Conservation (phyloP, 2,797 vertebrate genomes). For the Urosaurus nigricauda region DNA sequence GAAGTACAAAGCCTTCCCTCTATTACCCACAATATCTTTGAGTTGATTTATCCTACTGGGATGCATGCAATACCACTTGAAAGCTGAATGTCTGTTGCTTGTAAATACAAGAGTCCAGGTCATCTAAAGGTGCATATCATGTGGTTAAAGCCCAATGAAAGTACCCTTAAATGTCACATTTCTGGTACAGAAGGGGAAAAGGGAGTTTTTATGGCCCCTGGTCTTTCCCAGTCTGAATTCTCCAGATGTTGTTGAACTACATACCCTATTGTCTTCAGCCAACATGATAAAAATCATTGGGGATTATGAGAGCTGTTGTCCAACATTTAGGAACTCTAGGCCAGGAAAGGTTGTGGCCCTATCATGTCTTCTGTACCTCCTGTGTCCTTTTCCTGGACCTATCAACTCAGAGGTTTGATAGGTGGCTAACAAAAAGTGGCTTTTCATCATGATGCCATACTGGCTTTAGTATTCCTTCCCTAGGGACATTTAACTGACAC, state of each 20-base stretch:
- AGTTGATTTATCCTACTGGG: not conserved
- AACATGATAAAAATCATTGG: not conserved
- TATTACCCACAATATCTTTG: not conserved
- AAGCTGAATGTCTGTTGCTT: not conserved
- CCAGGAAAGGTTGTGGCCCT: not conserved
- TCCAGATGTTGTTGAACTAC: not conserved
- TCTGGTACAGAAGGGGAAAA: not conserved
- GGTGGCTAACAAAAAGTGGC: not conserved
- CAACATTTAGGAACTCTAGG: no score
- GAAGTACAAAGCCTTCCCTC: conserved; percentile 9
- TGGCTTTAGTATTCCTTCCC: not conserved
- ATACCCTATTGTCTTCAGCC: not conserved
- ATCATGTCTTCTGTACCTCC: not conserved
- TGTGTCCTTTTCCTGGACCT: not conserved
- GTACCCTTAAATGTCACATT: not conserved
- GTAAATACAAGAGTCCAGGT: not conserved
- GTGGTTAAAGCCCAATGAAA: not conserved
- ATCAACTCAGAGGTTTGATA: no score
- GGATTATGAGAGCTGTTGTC: no score
- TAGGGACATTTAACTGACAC: no score
- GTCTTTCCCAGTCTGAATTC: not conserved
- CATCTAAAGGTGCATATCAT: not conserved
- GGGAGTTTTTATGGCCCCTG: no score
- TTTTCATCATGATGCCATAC: not conserved
- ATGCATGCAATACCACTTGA: not conserved